phyloP scores from a whole-genome alignment of 1,140 invertebrate species.

The Aleiodes sp. region DNA sequence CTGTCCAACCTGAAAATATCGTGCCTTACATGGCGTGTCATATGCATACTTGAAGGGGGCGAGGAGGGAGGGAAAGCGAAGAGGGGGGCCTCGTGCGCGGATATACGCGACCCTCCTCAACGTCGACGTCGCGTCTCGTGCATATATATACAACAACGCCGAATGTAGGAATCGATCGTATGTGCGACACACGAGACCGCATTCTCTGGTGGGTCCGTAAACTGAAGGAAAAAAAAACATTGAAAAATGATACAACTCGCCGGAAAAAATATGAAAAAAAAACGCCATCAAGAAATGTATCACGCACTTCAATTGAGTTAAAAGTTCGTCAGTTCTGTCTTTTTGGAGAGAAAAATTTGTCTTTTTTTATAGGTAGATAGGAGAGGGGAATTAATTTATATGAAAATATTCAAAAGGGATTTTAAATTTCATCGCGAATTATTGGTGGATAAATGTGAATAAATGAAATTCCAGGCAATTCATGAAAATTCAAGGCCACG shows the following conservation, averaged over 20 bases:
- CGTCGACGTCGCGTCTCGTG: slow-evolving; percentile 34
- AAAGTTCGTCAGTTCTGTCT: neutral
- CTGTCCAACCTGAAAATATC: slow-evolving; percentile 63
- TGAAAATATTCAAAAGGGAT: too few relatives aligned
- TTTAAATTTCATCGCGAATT: too few relatives aligned
- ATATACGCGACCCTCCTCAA: slow-evolving; percentile 60
- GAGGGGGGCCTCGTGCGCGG: slow-evolving; percentile 37
- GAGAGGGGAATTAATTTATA: too few relatives aligned
- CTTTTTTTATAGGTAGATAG: too few relatives aligned
- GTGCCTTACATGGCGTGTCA: slow-evolving; percentile 34
- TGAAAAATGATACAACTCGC: slow-evolving; percentile 3
- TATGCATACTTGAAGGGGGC: neutral
- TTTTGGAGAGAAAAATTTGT: too few relatives aligned
- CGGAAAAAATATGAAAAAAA: slow-evolving; percentile 8
- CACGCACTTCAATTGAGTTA: neutral
- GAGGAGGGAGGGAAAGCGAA: slow-evolving; percentile 8
- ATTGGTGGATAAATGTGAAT: too few relatives aligned
- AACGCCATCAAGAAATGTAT: slow-evolving; percentile 4
- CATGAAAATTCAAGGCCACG: too few relatives aligned
- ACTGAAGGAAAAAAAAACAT: slow-evolving; percentile 16
- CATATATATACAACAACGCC: slow-evolving; percentile 25
- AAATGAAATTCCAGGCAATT: too few relatives aligned
- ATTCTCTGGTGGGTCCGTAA: slow-evolving; percentile 36
- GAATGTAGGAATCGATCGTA: slow-evolving; percentile 45
- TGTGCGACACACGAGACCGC: slow-evolving; percentile 26